These are phyloP conservation scores for Puntigrus tetrazona DNA, from an alignment of 2,113 vertebrate species.

Conservation along the genomic window DNA sequence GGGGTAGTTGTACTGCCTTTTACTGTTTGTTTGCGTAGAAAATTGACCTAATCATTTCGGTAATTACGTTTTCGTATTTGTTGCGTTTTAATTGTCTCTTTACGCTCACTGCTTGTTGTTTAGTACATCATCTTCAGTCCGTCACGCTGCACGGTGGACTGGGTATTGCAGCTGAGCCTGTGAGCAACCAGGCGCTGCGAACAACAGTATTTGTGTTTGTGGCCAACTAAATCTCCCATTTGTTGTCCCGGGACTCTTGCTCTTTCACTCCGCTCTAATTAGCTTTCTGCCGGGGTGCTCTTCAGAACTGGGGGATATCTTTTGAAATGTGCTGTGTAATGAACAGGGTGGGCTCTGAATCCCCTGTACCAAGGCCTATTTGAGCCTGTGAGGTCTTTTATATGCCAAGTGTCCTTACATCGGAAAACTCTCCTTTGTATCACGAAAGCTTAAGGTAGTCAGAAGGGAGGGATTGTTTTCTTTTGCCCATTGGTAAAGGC, in stretches of 20 bases:
- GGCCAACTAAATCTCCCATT: slow-evolving; percentile 40
- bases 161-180: neutral
- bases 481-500: neutral
- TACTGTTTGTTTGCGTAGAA: neutral
- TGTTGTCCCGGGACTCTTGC: slow-evolving; percentile 33
- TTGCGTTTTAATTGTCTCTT: neutral
- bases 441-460: slow-evolving; percentile 2
- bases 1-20: neutral
- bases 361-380: neutral
- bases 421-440: slow-evolving; percentile 12
- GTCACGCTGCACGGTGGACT: neutral
- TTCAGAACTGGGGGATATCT: slow-evolving; percentile 41
- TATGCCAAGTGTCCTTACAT: slow-evolving; percentile 1
- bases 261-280: slow-evolving; percentile 58
- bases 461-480: neutral
- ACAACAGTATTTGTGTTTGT: slow-evolving; percentile 18
- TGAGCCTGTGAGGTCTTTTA: slow-evolving; percentile 6
- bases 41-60: neutral
- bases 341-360: slow-evolving; percentile 51
- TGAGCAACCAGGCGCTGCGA: neutral
- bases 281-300: slow-evolving; percentile 59
- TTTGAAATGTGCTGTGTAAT: slow-evolving; percentile 68
- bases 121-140: neutral
- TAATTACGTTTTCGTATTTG: slow-evolving; percentile 4
- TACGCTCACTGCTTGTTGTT: neutral